These are phyloP conservation scores for Sphenodon punctatus DNA, from an alignment of 2,797 vertebrate genomes.

Conservation along the genomic window DNA sequence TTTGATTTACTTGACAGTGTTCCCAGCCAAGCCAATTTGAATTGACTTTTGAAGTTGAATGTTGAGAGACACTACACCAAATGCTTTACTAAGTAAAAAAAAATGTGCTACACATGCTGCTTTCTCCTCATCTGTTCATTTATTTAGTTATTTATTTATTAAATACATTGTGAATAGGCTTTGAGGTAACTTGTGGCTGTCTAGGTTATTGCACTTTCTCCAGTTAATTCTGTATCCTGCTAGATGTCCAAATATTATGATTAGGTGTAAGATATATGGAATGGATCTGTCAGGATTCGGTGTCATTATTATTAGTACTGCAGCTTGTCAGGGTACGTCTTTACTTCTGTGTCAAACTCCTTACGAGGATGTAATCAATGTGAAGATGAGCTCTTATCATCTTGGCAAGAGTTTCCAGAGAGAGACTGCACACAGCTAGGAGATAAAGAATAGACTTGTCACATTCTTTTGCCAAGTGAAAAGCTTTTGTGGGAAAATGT, in stretches of 20 bases:
- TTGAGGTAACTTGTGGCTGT: neutral
- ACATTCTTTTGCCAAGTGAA: neutral
- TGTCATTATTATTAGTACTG: neutral
- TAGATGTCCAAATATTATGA: constrained; percentile 14
- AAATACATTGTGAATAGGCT: neutral
- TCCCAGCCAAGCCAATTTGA: neutral
- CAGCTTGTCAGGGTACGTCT: neutral
- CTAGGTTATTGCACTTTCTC: neutral
- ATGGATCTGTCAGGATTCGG: neutral
- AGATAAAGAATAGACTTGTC: neutral
- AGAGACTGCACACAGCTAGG: neutral
- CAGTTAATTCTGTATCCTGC: neutral
- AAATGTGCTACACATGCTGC: neutral
- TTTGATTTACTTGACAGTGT: neutral
- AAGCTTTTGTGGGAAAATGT: neutral
- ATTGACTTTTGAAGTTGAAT: neutral
- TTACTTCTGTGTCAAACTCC: neutral
- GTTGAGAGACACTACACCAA: neutral
- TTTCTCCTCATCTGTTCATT: neutral
- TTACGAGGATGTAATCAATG: neutral
- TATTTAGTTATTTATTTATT: neutral
- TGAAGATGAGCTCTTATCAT: neutral
- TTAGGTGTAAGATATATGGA: neutral
- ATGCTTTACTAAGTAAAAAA: neutral
- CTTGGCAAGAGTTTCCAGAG: neutral